These are phyloP conservation scores for Lithophane socia DNA, from an alignment of 2,888 invertebrate genomes.

Conservation along the genomic window DNA sequence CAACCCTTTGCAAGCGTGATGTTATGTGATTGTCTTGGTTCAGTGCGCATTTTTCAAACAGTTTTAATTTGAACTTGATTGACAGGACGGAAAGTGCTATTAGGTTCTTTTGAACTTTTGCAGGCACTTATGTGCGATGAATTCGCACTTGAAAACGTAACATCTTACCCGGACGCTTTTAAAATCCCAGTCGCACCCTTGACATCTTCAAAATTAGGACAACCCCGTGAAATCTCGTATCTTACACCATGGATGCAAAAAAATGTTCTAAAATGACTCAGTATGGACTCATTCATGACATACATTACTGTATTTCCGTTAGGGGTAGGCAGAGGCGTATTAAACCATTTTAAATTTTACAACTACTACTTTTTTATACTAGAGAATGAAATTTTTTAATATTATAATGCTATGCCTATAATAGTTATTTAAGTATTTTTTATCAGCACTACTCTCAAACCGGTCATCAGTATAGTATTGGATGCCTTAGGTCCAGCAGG, in stretches of 20 bases:
- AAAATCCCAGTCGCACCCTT: not conserved
- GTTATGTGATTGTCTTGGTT: no score
- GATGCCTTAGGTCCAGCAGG: not conserved
- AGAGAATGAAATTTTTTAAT: not conserved
- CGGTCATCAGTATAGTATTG: not conserved
- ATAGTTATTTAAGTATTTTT: not conserved
- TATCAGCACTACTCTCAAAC: not conserved
- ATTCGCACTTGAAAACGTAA: not conserved
- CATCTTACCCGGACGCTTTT: not conserved
- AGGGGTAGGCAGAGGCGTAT: not conserved
- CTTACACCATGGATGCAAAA: not conserved
- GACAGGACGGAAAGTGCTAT: not conserved
- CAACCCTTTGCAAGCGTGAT: no score
- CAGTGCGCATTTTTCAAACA: not conserved
- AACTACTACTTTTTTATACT: no score
- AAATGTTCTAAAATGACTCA: not conserved
- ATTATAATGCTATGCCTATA: not conserved
- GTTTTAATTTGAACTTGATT: not conserved
- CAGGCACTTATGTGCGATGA: not conserved
- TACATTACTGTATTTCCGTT: not conserved
- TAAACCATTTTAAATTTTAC: not conserved
- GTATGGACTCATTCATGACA: not conserved
- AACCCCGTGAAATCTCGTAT: not conserved
- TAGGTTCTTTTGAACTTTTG: not conserved
- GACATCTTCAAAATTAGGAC: not conserved